Conservation (phyloP, 2,888 invertebrate species). For the Doris montereyensis region DNA sequence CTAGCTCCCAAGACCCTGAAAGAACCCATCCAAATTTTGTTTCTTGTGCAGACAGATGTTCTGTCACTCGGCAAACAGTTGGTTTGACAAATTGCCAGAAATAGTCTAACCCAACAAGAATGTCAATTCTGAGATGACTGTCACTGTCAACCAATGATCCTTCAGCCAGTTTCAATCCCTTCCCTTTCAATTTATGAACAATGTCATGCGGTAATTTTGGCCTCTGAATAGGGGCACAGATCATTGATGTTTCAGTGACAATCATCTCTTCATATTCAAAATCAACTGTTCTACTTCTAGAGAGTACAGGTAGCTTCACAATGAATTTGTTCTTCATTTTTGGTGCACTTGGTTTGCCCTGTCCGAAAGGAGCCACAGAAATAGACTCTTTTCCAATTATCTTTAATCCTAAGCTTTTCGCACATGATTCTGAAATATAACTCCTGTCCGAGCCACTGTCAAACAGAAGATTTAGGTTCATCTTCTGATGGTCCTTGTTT, state of each 20-base stretch:
- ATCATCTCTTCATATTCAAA: neutral
- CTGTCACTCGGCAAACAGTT: neutral
- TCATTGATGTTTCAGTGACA: neutral
- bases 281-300: neutral
- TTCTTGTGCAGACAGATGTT: neutral
- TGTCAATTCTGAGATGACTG: neutral
- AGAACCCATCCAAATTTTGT: conserved; percentile 20
- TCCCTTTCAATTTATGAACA: neutral
- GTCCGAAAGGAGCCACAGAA: neutral
- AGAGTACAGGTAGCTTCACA: neutral
- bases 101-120: neutral
- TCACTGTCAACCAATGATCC: neutral
- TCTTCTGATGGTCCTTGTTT: no score
- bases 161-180: neutral
- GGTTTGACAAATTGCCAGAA: neutral
- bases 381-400: neutral
- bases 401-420: neutral
- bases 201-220: neutral
- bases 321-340: neutral
- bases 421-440: neutral
- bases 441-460: conserved; percentile 11
- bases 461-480: neutral
- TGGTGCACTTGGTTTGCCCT: neutral
- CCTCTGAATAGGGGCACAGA: neutral
- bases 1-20: conserved; percentile 6